A percentile compares a stretch with the other conserved stretches of the same genome.
These are phyloP conservation scores for Mythimna pallens DNA, from an alignment of 2,888 invertebrate species.

Conservation along the genomic window DNA sequence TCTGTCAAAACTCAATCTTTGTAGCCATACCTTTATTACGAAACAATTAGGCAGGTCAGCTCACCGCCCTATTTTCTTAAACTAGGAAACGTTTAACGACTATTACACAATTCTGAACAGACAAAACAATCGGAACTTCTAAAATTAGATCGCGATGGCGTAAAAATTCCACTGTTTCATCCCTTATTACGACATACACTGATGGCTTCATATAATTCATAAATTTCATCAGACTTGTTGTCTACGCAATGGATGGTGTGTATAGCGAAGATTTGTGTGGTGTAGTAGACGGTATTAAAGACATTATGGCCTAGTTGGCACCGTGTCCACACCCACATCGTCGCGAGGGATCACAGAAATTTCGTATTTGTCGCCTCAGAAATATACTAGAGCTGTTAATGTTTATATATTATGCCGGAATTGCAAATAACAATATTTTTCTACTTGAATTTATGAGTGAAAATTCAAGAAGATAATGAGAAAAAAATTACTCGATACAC, in stretches of 20 bases:
- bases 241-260: slow-evolving; percentile 66
- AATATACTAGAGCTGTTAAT: slow-evolving; percentile 60
- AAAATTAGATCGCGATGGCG: slow-evolving; percentile 74
- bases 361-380: slow-evolving; percentile 70
- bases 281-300: slow-evolving; percentile 75
- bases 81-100: slow-evolving; percentile 85
- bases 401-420: slow-evolving; percentile 63
- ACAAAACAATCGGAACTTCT: slow-evolving; percentile 85
- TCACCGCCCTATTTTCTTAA: slow-evolving; percentile 79
- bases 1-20: slow-evolving; percentile 59
- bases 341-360: slow-evolving; percentile 82
- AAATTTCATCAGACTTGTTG: not conserved
- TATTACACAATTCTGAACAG: slow-evolving; percentile 84
- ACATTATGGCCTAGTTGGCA: slow-evolving; percentile 88
- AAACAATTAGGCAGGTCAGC: slow-evolving; percentile 77
- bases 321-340: slow-evolving; percentile 75
- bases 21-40: slow-evolving; percentile 70
- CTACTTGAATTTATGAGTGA: slow-evolving; percentile 30
- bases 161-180: slow-evolving; percentile 70
- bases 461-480: slow-evolving; percentile 9
- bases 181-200: slow-evolving; percentile 63
- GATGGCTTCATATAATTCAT: slow-evolving; percentile 36
- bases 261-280: slow-evolving; percentile 49
- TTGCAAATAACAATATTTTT: slow-evolving; percentile 50
- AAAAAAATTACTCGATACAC: not conserved